Base-by-base conservation (phyloP, 2,113 vertebrate genomes). In the Phalacrocorax carbo region DNA sequence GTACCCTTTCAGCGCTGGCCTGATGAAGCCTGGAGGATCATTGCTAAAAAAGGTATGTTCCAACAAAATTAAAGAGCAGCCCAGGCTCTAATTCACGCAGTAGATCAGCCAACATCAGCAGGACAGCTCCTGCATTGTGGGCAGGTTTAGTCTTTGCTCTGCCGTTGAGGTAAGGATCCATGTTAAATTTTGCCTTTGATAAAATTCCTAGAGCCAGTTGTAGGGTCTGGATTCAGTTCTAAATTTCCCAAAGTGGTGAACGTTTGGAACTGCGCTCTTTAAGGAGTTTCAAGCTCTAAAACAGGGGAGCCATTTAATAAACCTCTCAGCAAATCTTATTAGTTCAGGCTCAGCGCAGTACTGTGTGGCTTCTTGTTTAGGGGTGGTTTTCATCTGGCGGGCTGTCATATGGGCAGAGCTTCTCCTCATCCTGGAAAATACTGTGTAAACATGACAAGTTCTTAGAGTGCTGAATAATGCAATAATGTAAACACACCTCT, bases 331-430 rank as follows among this genome's bases (percentile, higher is more conserved):
- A 89, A 60, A 87, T 69, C 40, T 30, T 61, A 54, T 4, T 80
- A 94, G 65, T 55, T 91, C 19, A 20, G 66, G 44, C 65, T 93
- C 32, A 65, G 91, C 3, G 2, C 49, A 62, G 58, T 29, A 21
- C 66, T 66, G 9, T 73, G 64, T 49, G 75, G 58, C 87, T 91
- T 88, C 49, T 91, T 48, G 7, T 93, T 91, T 64, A 80, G 78
- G 61, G 54, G 71, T 91, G 82, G 30, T 82, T 97, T 93, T 90
- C 87, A 65, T 85, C 73, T 76, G 77, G 14, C 52, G 79, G 78
- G 30, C 75, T 96, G n/a, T 94, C 64, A 51, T 90, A 78, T 90
- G 82, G 91, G 64, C 75, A 91, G 54, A 73, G 44, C 64, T 75
- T 54, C 75, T 82, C 54, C 30, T 69, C 79, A 86, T 55, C 61